Base-by-base conservation (phyloP, 2,113 vertebrate genomes). In the Verasper variegatus region DNA sequence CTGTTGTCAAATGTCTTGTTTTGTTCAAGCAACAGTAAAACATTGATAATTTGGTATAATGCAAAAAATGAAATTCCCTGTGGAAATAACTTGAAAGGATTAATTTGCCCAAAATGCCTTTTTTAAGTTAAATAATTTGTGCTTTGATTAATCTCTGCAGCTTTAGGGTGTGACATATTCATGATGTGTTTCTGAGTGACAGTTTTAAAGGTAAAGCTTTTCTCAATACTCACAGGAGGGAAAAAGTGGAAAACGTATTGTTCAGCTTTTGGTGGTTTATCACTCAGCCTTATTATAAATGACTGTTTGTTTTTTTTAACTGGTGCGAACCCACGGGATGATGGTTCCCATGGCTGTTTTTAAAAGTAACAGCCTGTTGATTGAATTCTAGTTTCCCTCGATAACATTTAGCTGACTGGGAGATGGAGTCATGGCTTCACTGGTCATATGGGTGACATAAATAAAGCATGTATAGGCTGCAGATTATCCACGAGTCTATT, bases 281-380 rank as follows among this genome's bases (percentile, higher is more conserved):
- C 8, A 58, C 5, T 4, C 72, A 17, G 63, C 15, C 51, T 60
- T 27, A 55, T 24, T 24, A 52, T 45, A 26, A 54, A 20, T 63
- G 27, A 64, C 21, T 79, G 61, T 73, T 67, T 78, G 23, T 74
- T 58, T 71, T 42, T 55, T 58, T 68, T 61, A 45, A 47, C 15
- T 68, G 73, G 47, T 31, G n/a, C 64, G 47, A 57, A 54, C 45
- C 15, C 14, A 8, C 74, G n/a, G 13, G 0, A 21, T 62, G 49
- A 15, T 4, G 21, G 83, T 83, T 91, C 76, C 82, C 76, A 84
- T 51, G 76, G 27, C 45, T 18, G 60, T 64, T 83, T 83, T 70
- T 87, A 75, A 86, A 88, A 85, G 79, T 85, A 84, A 83, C 88
- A 85, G 47, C n/a, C 61, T 62, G 64, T 80, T 71, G 85, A 86